Base-by-base conservation (phyloP, 2,888 invertebrate species). In the Pinctada fucata region DNA sequence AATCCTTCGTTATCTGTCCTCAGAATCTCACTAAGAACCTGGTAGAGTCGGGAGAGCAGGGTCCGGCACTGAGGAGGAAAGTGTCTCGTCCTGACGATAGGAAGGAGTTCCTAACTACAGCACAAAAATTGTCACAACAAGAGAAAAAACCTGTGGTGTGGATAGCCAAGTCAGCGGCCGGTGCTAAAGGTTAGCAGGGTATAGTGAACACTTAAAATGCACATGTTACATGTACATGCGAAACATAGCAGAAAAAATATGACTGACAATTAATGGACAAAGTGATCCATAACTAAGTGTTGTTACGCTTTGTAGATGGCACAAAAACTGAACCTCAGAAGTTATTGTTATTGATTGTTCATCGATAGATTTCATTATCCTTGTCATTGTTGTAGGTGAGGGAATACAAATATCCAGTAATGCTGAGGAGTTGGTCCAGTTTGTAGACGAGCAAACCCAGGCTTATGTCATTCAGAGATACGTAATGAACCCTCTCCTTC, bases 381-480 rank as follows among this genome's bases (percentile, higher is more conserved):
- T 52, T 52, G 58, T 52, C 5, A 52, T 47, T 72, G 6, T 70
- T 69, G 3, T 73, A 89, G 89, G 89, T 52, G 86, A 88, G 63
- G 89, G 88, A 49, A 88, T 89, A 13, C 79, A 79, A 67, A 87
- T 89, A 76, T 89, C 88, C 10, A 70, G 75, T 8, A 78, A 87
- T 75, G 79, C 85, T 6, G 76, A 80, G 4, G 84, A 84, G n/a
- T 80, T 89, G 64, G 72, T 88, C 5, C 16, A 80, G 1, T 85
- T 83, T 79, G 82, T 88, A 48, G 87, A 88, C 78, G 70, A 63
- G 3, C 85, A 87, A 76, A 79, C 80, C 8, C 84, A 79, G 52
- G 84, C 88, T 2, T 87, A 85, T 82, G 84, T 89, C 3, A 83
- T 88, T 64, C 89, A 89, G 81, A 83, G 81, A 77, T 89, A 89